Conservation (phyloP, 2,113 vertebrate genomes). For the Neofelis nebulosa region DNA sequence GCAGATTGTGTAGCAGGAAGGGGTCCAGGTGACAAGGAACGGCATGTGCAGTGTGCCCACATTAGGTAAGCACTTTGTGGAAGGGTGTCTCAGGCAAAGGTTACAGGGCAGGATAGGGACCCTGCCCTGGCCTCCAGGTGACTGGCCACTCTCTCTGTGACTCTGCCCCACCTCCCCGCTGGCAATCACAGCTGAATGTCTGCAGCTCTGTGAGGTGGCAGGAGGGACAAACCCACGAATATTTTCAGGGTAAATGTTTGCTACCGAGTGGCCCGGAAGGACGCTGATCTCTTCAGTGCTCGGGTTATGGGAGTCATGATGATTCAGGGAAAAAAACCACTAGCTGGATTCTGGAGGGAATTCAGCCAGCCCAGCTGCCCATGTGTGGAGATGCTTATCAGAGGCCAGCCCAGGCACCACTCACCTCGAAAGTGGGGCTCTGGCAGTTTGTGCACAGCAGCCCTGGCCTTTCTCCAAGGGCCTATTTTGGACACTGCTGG, state of each 20-base stretch:
- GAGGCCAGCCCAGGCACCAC: slow-evolving; percentile 57
- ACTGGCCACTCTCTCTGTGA: not conserved
- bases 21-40: not conserved
- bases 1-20: not conserved
- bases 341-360: slow-evolving; percentile 64
- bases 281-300: not conserved
- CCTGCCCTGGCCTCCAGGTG: not conserved
- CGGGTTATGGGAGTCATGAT: slow-evolving; percentile 33
- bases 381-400: slow-evolving; percentile 64
- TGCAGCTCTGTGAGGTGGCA: not conserved
- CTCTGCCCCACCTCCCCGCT: not conserved
- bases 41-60: rapidly evolving
- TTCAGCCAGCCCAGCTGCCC: slow-evolving; percentile 49
- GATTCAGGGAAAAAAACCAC: slow-evolving; percentile 70
- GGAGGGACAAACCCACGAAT: not conserved
- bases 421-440: slow-evolving; percentile 57
- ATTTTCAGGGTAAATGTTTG: not conserved
- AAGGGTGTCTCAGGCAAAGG: not conserved
- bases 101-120: not conserved
- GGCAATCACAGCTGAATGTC: not conserved
- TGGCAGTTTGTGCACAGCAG: not conserved
- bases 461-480: slow-evolving; percentile 67
- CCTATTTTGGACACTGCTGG: slow-evolving; percentile 76
- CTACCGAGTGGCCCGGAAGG: not conserved
- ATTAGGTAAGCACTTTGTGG: not conserved